Conservation (phyloP, 2,113 vertebrate species). For the Alectura lathami region DNA sequence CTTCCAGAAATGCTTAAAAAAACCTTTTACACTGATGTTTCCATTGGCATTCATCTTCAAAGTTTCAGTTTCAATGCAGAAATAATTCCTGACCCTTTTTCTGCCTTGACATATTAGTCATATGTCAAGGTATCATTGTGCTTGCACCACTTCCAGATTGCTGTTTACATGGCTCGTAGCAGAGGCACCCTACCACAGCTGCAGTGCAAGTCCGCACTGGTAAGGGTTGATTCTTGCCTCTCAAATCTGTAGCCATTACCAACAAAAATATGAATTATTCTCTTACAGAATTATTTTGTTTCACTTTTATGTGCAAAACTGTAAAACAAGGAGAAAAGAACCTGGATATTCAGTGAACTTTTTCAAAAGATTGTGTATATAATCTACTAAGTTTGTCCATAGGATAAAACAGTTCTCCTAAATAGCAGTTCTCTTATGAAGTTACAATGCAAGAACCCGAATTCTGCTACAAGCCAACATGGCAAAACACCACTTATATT, state of each 20-base stretch:
- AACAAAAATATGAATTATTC: background rate
- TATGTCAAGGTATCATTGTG: background rate
- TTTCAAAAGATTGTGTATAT: background rate
- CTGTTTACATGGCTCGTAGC: background rate
- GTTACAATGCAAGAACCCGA: background rate
- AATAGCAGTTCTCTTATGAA: background rate
- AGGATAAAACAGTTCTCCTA: background rate
- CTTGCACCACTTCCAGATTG: background rate
- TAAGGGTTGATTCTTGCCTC: background rate
- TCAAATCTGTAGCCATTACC: background rate
- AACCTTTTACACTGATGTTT: background rate
- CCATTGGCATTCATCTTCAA: slow-evolving; percentile 20
- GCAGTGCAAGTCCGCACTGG: background rate
- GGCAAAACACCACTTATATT: background rate
- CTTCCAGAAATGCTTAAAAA: background rate
- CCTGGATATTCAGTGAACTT: background rate
- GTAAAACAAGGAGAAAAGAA: background rate
- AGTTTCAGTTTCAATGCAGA: background rate
- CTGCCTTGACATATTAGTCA: background rate
- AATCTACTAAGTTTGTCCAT: background rate
- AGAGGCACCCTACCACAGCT: background rate
- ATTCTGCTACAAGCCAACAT: background rate
- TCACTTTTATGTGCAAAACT: background rate
- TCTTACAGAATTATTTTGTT: background rate
- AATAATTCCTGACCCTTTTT: background rate